Percentiles rank a stretch among this genome's conserved stretches.
Conservation (phyloP, 2,888 invertebrate species). For the Scaptomyza cyrtandrae region DNA sequence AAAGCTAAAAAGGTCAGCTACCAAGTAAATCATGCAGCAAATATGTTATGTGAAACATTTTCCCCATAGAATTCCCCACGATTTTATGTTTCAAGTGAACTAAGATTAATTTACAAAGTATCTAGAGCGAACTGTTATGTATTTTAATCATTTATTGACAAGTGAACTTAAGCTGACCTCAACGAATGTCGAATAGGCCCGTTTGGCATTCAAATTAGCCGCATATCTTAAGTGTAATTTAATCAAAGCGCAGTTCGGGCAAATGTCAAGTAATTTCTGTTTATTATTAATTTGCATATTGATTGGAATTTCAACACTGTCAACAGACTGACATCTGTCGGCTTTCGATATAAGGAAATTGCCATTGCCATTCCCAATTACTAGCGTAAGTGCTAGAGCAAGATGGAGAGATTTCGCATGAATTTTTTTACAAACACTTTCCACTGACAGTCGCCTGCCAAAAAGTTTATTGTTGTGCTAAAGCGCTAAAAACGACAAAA, state of each 20-base stretch:
- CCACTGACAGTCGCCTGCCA: conserved; percentile 26
- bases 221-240: conserved; percentile 54
- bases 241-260: conserved; percentile 55
- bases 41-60: too few relatives aligned
- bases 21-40: too few relatives aligned
- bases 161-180: conserved; percentile 6
- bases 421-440: conserved; percentile 58
- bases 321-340: conserved; percentile 60
- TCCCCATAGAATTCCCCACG: too few relatives aligned
- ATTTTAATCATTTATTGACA: not conserved
- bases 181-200: conserved; percentile 17
- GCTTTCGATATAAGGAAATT: conserved; percentile 57
- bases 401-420: conserved; percentile 21
- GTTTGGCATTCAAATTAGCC: conserved; percentile 14
- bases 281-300: conserved; percentile 80
- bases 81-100: too few relatives aligned
- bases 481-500: conserved; percentile 39
- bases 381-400: conserved; percentile 6
- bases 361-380: conserved; percentile 44
- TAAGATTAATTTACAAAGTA: too few relatives aligned
- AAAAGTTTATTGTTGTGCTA: conserved; percentile 28
- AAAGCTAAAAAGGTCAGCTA: too few relatives aligned
- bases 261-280: conserved; percentile 71
- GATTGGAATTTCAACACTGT: conserved; percentile 66
- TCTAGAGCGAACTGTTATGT: too few relatives aligned